Evolutionary conservation across 2,888 invertebrate species (phyloP).

Genomic region (Zygothrica quintamaculata): DNA sequence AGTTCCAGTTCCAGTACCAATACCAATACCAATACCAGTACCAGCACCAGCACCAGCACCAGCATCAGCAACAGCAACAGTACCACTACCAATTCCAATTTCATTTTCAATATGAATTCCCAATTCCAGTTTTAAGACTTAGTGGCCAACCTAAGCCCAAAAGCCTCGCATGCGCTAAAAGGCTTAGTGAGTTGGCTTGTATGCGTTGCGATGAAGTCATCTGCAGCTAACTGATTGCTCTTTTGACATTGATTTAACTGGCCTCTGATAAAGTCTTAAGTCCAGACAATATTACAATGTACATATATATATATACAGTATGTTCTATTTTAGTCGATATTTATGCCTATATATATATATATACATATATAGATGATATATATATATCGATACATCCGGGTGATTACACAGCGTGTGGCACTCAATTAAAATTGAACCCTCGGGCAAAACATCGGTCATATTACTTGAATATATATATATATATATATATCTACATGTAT

Average conservation of each 20-base stretch:
- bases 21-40: too few species aligned
- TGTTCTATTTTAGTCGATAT: not conserved
- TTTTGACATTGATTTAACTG: constrained; percentile 57
- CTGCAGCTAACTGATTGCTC: constrained; percentile 46
- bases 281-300: constrained; percentile 27
- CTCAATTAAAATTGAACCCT: constrained; percentile 3
- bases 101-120: too few species aligned
- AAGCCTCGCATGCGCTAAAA: constrained; percentile 41
- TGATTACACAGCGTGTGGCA: constrained; percentile 29
- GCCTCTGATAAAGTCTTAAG: constrained; percentile 33
- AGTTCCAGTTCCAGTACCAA: constrained; percentile 1
- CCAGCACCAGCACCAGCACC: too few species aligned
- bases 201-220: constrained; percentile 50
- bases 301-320: not conserved
- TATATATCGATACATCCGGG: constrained; percentile 38
- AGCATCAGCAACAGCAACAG: constrained; percentile 1
- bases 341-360: not conserved
- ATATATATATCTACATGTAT: too few species aligned
- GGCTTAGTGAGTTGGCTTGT: constrained; percentile 25
- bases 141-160: constrained; percentile 34
- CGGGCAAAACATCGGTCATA: constrained; percentile 7
- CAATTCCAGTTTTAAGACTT: too few species aligned
- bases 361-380: not conserved
- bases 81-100: constrained; percentile 17
- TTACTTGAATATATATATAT: too few species aligned